These are phyloP conservation scores for Cynodonichthys magdalenae DNA, from an alignment of 2,797 vertebrate species.

Conservation along the genomic window DNA sequence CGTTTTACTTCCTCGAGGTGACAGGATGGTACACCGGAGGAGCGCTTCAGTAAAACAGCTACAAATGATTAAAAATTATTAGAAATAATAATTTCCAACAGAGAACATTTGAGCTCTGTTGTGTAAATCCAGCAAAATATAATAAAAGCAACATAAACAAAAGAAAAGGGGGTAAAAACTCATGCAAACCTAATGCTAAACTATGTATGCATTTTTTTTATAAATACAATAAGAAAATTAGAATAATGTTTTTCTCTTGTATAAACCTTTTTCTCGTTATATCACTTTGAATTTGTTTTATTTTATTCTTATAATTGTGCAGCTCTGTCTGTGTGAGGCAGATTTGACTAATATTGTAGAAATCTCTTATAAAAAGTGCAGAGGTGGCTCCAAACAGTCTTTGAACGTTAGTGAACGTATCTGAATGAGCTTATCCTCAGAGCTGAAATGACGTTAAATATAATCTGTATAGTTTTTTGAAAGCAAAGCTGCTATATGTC, in stretches of 20 bases:
- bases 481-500: neutral
- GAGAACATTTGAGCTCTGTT: neutral
- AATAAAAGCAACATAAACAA: conserved; percentile 46
- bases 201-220: neutral
- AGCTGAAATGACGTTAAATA: neutral
- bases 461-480: neutral
- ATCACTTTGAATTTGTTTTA: no score
- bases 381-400: no score
- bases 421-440: no score
- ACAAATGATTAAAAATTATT: conserved; percentile 8
- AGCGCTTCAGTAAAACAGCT: conserved; percentile 42
- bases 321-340: no score
- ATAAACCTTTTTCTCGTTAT: no score
- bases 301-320: no score
- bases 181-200: conserved; percentile 26
- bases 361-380: no score
- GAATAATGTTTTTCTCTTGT: neutral
- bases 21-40: neutral
- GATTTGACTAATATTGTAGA: no score
- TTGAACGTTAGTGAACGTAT: no score
- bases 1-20: conserved; percentile 47
- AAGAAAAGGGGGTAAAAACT: conserved; percentile 21
- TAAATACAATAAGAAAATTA: neutral
- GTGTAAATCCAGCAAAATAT: conserved; percentile 58
- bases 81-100: conserved; percentile 1